Conservation (phyloP, 2,797 vertebrate species). For the Stomatorhinus walkeri region DNA sequence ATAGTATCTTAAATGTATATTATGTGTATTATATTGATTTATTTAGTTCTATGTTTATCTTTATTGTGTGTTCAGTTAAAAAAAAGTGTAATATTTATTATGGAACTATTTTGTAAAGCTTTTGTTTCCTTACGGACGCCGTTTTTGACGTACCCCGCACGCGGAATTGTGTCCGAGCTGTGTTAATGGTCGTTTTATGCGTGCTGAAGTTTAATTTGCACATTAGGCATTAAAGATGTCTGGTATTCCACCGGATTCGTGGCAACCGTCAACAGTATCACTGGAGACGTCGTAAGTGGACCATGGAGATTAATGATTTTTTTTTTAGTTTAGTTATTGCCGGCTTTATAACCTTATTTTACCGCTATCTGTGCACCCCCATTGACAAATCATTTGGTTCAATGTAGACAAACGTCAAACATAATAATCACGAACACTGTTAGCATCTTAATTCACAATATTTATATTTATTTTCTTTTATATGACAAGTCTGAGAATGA, state of each 20-base stretch:
- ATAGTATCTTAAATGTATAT: neutral
- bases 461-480: neutral
- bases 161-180: neutral
- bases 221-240: constrained; percentile 46
- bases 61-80: neutral
- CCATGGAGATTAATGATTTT: neutral
- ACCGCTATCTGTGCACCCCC: neutral
- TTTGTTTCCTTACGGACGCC: neutral
- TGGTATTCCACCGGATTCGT: constrained; percentile 76
- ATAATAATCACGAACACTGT: neutral
- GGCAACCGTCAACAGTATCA: constrained; percentile 75
- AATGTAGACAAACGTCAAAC: neutral
- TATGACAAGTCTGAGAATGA: neutral
- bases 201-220: neutral
- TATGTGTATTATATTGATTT: neutral
- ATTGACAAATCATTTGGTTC: neutral
- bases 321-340: neutral
- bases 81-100: neutral
- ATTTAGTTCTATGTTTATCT: neutral
- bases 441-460: neutral
- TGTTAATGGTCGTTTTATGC: neutral
- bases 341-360: neutral
- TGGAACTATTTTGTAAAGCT: neutral
- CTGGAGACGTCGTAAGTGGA: constrained; percentile 68
- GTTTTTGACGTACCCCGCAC: neutral